A percentile compares a stretch with the other conserved stretches of the same genome.
phyloP scores from a whole-genome alignment of 2,113 vertebrate genomes.

The Neogale vison region DNA sequence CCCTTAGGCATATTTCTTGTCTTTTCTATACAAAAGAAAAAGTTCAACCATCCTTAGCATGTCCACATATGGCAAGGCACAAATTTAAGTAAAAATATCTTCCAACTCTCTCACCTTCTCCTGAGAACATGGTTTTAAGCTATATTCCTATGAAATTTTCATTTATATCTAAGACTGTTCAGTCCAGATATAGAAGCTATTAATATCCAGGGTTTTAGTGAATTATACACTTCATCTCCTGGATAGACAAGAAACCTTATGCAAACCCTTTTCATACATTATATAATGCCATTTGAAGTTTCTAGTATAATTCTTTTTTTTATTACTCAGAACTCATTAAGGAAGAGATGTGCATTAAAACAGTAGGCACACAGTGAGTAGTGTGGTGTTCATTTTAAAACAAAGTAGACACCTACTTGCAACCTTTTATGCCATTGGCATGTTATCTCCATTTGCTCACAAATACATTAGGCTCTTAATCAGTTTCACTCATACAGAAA shows the following conservation, averaged over 20 bases:
- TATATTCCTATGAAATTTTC: constrained; percentile 48
- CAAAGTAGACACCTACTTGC: background rate
- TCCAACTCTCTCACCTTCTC: background rate
- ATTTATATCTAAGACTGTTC: constrained; percentile 10
- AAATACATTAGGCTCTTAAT: background rate
- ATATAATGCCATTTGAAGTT: constrained; percentile 38
- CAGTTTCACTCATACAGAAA: background rate
- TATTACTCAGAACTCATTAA: constrained; percentile 57
- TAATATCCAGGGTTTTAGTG: constrained; percentile 54
- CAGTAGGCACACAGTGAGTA: background rate
- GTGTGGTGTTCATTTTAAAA: constrained; percentile 8
- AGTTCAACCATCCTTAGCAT: background rate
- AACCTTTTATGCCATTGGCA: background rate
- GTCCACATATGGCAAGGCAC: background rate
- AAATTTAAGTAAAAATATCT: background rate
- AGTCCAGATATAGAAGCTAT: background rate
- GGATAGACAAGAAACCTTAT: background rate
- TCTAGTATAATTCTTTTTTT: constrained; percentile 55
- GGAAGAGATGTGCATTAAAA: constrained; percentile 26
- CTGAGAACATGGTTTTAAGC: background rate
- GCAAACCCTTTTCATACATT: constrained; percentile 34
- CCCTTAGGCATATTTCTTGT: background rate
- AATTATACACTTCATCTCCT: constrained; percentile 45
- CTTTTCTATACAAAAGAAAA: background rate
- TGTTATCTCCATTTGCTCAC: background rate